Conservation (phyloP, 2,888 invertebrate genomes). For the Taphrorychus bicolor region DNA sequence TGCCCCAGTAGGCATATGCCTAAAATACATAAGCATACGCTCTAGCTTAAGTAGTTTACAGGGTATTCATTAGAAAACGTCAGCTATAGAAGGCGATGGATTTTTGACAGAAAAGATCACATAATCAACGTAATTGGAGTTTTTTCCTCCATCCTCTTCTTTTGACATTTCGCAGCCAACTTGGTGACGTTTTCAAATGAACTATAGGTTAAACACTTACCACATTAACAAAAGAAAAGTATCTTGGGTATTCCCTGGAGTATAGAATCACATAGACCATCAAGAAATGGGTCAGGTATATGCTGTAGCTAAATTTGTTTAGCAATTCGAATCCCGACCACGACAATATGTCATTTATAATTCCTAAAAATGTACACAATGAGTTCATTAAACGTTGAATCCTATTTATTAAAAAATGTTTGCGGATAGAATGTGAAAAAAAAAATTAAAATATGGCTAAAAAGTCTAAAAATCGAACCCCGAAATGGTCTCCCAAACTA, state of each 20-base stretch:
- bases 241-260: conserved; percentile 42
- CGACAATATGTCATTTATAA: conserved; percentile 63
- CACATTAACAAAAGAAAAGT: conserved; percentile 47
- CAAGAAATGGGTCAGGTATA: conserved; percentile 62
- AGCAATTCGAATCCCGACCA: conserved; percentile 62
- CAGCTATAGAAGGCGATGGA: no score
- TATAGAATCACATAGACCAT: conserved; percentile 36
- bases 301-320: conserved; percentile 64
- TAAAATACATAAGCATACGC: conserved; percentile 28
- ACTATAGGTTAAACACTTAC: conserved; percentile 43
- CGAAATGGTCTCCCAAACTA: no score
- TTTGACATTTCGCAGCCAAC: no score
- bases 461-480: no score
- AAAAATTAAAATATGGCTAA: no score
- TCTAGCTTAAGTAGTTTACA: background rate
- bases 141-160: no score
- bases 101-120: no score
- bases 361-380: conserved; percentile 60
- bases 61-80: background rate
- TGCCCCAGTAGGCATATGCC: conserved; percentile 60
- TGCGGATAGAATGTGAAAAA: no score
- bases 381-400: no score
- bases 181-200: background rate
- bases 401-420: no score
- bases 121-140: no score